These are phyloP conservation scores for Scarus forsteni DNA, from an alignment of 2,797 vertebrate genomes.

Conservation along the genomic window DNA sequence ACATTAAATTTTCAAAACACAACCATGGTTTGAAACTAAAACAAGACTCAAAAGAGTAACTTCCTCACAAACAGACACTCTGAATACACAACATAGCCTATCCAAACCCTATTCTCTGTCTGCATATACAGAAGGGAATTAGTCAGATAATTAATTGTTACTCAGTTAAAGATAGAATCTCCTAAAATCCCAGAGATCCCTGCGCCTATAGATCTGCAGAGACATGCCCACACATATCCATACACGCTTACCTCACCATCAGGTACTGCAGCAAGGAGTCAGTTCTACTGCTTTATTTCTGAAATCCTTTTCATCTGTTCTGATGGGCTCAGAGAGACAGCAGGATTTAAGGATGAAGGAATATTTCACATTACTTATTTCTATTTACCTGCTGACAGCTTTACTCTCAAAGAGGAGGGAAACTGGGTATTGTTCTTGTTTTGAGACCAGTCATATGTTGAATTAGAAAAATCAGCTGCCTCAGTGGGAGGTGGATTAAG, in stretches of 20 bases:
- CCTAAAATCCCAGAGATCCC: conserved; percentile 12
- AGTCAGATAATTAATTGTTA: conserved; percentile 6
- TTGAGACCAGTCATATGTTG: conserved; percentile 6
- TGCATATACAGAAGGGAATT: conserved; percentile 34
- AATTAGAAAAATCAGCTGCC: conserved; percentile 7
- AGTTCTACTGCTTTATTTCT: conserved; percentile 23
- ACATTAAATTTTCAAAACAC: too few relatives aligned
- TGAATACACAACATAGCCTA: not conserved
- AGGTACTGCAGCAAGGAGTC: conserved; percentile 8
- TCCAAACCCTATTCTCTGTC: conserved; percentile 1
- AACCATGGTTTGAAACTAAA: too few relatives aligned
- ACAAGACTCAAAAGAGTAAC: too few relatives aligned
- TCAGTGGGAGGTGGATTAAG: not conserved
- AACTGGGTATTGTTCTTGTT: conserved; percentile 22
- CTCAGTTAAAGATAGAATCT: conserved; percentile 1
- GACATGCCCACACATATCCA: not conserved
- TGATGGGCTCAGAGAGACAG: conserved; percentile 39
- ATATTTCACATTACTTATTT: conserved; percentile 15
- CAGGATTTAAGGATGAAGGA: conserved; percentile 28
- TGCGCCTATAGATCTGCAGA: not conserved
- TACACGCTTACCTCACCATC: not conserved
- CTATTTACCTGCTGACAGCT: conserved; percentile 14
- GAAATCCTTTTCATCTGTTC: conserved; percentile 17
- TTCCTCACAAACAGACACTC: too few relatives aligned
- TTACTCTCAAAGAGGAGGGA: conserved; percentile 14